These are phyloP conservation scores for Aulostomus chinensis DNA, from an alignment of 2,797 vertebrate genomes.

Conservation along the genomic window DNA sequence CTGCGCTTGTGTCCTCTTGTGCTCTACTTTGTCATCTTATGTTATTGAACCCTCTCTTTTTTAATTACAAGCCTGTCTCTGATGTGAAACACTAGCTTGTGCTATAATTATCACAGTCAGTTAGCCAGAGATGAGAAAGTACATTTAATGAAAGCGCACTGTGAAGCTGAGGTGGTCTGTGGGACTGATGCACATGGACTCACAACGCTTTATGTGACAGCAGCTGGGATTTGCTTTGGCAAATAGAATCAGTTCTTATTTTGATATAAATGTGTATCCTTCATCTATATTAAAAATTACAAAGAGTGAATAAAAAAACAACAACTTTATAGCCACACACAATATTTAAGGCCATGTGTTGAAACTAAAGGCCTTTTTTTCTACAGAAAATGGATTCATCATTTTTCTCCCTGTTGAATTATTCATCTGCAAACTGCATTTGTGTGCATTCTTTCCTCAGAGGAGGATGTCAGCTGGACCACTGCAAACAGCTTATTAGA, in stretches of 20 bases:
- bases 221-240: conserved; percentile 12
- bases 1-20: neutral
- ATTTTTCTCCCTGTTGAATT: conserved; percentile 47
- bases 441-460: conserved; percentile 43
- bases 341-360: conserved; percentile 44
- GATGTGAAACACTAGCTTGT: conserved; percentile 14
- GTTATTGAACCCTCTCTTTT: conserved; percentile 20
- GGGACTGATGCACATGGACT: neutral
- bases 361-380: conserved; percentile 16
- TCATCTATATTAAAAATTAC: conserved; percentile 1
- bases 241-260: neutral
- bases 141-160: conserved; percentile 1
- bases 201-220: too few species aligned
- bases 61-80: conserved; percentile 31
- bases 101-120: conserved; percentile 30
- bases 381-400: conserved; percentile 39
- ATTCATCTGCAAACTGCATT: conserved; percentile 57
- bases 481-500: conserved; percentile 64
- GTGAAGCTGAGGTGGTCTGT: neutral
- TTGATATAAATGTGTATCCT: neutral
- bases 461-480: conserved; percentile 45
- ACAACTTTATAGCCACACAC: conserved; percentile 9
- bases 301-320: neutral
- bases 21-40: conserved; percentile 32
- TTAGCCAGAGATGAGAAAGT: conserved; percentile 12